Conservation (phyloP, 2,888 invertebrate species). For the Drosophila aldrichi region DNA sequence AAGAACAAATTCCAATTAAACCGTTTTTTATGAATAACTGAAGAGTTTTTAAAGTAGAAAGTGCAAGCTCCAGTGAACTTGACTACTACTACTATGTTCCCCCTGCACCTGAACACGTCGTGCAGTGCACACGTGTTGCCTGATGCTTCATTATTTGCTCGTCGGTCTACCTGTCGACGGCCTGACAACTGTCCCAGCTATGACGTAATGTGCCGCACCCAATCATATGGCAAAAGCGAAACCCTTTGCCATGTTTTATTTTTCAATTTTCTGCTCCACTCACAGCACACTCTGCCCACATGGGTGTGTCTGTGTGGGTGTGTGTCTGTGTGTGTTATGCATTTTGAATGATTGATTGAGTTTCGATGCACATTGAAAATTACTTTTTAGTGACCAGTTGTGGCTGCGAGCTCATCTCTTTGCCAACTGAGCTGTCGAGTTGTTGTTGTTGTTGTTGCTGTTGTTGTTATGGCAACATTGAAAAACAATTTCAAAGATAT, state of each 20-base stretch:
- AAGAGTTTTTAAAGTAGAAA: background rate
- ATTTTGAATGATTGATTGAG: conserved; percentile 70
- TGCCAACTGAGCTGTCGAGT: background rate
- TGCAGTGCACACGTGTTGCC: conserved; percentile 20
- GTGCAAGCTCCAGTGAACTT: background rate
- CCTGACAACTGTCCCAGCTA: conserved; percentile 36
- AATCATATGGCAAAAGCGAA: conserved; percentile 18
- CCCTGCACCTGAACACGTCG: background rate
- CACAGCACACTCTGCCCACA: background rate
- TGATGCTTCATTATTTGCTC: conserved; percentile 36
- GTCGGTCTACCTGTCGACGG: conserved; percentile 40
- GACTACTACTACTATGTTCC: background rate
- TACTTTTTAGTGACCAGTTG: conserved; percentile 36
- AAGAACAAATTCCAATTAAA: too few relatives aligned
- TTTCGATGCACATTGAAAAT: conserved; percentile 63
- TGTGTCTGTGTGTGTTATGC: conserved; percentile 35
- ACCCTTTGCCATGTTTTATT: conserved; percentile 1
- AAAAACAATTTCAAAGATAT: background rate
- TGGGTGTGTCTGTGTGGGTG: background rate
- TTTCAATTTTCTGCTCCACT: conserved; percentile 5
- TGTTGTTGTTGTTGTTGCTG: background rate
- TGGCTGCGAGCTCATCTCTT: background rate
- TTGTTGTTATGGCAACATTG: background rate
- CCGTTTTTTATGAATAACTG: too few relatives aligned
- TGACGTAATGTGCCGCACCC: conserved; percentile 24